Conservation (phyloP, 2,113 vertebrate species). For the Nannospalax galili region DNA sequence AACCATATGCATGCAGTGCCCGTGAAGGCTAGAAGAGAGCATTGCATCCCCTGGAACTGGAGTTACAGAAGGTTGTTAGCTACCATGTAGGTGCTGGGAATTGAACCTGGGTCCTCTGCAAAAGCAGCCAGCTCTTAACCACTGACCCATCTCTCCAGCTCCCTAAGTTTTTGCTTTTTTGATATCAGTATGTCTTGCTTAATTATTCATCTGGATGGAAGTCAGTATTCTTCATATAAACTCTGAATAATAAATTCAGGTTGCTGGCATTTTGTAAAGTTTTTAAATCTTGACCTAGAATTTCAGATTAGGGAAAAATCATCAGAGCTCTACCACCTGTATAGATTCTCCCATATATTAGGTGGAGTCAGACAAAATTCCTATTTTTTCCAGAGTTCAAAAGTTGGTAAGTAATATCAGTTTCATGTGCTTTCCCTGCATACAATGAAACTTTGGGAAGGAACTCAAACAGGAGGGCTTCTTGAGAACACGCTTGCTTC, state of each 20-base stretch:
- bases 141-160: no score
- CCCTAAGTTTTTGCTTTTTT: slow-evolving; percentile 13
- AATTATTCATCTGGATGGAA: not conserved
- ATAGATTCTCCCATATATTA: not conserved
- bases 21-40: no score
- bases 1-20: no score
- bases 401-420: not conserved
- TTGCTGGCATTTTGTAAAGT: not conserved
- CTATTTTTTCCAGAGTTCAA: not conserved
- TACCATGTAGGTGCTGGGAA: no score
- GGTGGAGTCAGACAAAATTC: not conserved
- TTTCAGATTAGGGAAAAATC: not conserved
- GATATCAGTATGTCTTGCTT: not conserved
- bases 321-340: not conserved
- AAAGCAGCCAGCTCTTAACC: no score
- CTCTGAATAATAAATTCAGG: not conserved
- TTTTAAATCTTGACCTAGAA: not conserved
- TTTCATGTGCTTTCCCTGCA: not conserved
- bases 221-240: not conserved
- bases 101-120: no score
- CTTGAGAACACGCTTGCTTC: not conserved
- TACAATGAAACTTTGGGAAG: not conserved
- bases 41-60: no score
- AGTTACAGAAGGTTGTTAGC: no score
- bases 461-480: not conserved